Evolutionary conservation across 2,888 invertebrate species (phyloP), one percentile per base, ranked within the genome.

Genomic region (Drosophila macrospina): DNA sequence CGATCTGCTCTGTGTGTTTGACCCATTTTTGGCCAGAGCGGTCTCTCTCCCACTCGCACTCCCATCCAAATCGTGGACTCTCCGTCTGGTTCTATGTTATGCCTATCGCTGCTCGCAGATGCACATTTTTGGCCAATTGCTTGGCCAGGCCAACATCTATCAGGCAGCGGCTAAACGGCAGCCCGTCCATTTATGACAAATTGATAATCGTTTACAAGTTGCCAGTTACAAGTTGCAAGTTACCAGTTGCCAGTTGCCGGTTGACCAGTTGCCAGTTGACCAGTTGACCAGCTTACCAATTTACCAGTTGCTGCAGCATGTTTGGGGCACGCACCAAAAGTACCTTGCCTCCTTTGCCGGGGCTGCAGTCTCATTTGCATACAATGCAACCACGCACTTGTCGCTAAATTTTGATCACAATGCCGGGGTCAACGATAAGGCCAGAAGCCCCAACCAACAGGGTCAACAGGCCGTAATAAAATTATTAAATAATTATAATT

Each of bases 161-260:
- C 80, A 79, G 54, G 86, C 56, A 45, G 57, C 57, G 26, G 42
- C 45, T 8, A 45, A 51, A 52, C 61, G 48, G 59, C 65, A 56
- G 44, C 60, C 34, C 45, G 65, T 67, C 85, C 85, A 85, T 85
- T 85, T 85, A 88, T 88, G 85, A 85, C 84, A 85, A 85, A 85
- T 85, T 85, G 88, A 88, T 85, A 88, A 88, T 86, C 88, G 79
- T 44, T 82, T 47, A 87, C 83, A 83, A 82, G 69, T 52, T 68
- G 57, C 74, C n/a, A 61, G 59, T 56, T 36, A 30, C 36, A 2
- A 47, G 56, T 55, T 13, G 8, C 39, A 0, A 66, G 47, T 54
- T 36, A 45, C 26, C 1, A 15, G 55, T 56, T 30, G 47, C 34
- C 2, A 48, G 48, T 71, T 51, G 47, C 42, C n/a, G 26, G 69